phyloP scores from a whole-genome alignment of 1,140 invertebrate species.

The Oreohelix idahoensis region DNA sequence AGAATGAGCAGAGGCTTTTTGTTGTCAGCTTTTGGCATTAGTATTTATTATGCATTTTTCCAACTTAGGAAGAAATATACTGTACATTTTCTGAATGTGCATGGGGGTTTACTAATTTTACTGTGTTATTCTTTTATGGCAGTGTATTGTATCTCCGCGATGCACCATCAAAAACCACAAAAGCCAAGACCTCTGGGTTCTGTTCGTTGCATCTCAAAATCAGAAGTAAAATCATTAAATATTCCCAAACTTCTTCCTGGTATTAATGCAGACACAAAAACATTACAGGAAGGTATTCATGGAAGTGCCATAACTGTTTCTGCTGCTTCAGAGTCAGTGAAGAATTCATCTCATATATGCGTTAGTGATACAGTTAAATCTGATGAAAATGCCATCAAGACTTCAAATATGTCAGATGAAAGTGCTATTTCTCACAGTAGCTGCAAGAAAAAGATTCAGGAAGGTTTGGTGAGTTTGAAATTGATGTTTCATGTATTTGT shows the following conservation, averaged over 20 bases:
- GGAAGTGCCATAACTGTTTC: slow-evolving; percentile 56
- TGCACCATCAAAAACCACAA: slow-evolving; percentile 25
- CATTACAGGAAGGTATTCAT: slow-evolving; percentile 52
- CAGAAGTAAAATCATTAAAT: slow-evolving; percentile 29
- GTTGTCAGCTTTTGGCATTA: too few species aligned
- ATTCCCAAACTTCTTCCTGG: slow-evolving; percentile 10
- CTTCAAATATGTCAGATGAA: background rate
- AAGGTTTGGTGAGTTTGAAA: slow-evolving; percentile 41
- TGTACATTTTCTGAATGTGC: too few species aligned
- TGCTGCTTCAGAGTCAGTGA: slow-evolving; percentile 19
- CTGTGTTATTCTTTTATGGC: too few species aligned
- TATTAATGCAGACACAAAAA: background rate
- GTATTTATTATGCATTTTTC: too few species aligned
- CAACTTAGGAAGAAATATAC: too few species aligned
- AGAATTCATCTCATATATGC: background rate
- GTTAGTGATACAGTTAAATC: background rate
- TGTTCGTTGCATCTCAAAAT: slow-evolving; percentile 28
- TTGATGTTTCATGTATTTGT: too few species aligned
- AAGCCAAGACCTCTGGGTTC: slow-evolving; percentile 45
- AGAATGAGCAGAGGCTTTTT: too few species aligned
- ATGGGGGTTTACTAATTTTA: too few species aligned
- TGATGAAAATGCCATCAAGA: slow-evolving; percentile 1
- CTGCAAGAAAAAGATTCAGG: slow-evolving; percentile 42
- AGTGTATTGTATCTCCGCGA: background rate
- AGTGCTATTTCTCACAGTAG: slow-evolving; percentile 36